Evolutionary conservation across 1,140 invertebrate species (phyloP).

Genomic region (Drosophila azteca): DNA sequence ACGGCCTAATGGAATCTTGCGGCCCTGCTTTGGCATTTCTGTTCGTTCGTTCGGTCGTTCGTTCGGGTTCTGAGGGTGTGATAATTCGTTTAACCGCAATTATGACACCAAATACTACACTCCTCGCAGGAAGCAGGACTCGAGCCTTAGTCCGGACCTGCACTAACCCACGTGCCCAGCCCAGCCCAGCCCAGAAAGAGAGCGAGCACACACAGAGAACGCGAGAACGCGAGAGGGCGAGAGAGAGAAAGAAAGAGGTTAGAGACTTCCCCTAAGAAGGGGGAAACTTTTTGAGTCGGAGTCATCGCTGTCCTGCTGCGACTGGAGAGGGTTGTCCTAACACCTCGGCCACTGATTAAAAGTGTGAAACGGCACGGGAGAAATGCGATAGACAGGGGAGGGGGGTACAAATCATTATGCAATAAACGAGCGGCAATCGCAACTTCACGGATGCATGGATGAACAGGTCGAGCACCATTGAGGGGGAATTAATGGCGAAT

Average conservation of each 20-base stretch:
- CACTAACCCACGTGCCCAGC: constrained; percentile 55
- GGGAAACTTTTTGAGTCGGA: constrained; percentile 36
- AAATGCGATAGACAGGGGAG: not conserved
- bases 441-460: constrained; percentile 14
- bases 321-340: constrained; percentile 41
- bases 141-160: constrained; percentile 43
- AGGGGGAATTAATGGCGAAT: no score
- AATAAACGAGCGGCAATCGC: constrained; percentile 29
- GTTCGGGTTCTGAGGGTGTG: constrained; percentile 55
- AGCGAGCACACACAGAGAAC: not conserved
- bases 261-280: constrained; percentile 13
- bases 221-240: constrained; percentile 1
- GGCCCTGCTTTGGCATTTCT: constrained; percentile 31
- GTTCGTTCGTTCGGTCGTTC: constrained; percentile 25
- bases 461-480: no score
- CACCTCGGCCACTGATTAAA: constrained; percentile 55
- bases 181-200: constrained; percentile 14
- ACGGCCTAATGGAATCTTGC: constrained; percentile 44
- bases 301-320: constrained; percentile 58
- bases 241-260: not conserved
- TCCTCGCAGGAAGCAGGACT: no score
- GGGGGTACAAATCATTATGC: not conserved
- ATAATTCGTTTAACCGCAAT: constrained; percentile 82
- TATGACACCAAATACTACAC: constrained; percentile 54
- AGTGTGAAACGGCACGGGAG: constrained; percentile 33